Base-by-base conservation (phyloP, 2,113 vertebrate genomes). In the Pseudopipra pipra region DNA sequence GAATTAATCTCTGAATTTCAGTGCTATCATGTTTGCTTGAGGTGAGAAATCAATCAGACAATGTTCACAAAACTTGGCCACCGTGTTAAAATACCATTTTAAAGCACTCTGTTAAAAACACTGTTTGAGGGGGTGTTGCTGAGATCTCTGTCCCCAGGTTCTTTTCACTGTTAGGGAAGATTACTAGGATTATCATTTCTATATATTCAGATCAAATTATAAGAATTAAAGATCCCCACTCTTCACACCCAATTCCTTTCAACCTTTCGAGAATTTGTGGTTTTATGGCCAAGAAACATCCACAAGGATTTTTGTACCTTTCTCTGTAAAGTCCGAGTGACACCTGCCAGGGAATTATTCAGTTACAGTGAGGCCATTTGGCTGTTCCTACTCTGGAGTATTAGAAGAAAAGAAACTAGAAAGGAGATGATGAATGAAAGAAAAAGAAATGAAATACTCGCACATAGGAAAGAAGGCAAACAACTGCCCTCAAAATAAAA, bases 321-420 rank as follows among this genome's bases (percentile, higher is more conserved):
- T 47, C 33, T 43, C 31, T 83, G 67, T 71, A 31, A 14, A 63
- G 5, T n/a, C 39, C 43, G 27, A 67, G 49, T n/a, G 31, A 28
- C 21, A 80, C 7, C 22, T 67, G 28, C 17, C 39, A 76, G n/a
- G 8, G 15, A 67, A 22, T 55, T 90, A 58, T 33, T 27, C 43
- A 43, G 0, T 82, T 47, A 28, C 27, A 49, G 4, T 14, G 18
- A 0, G 0, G 30, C 31, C 8, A 37, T 83, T 88, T 52, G 10
- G 21, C 31, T 66, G 9, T 47, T 55, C 25, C 46, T 78, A 11
- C 30, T 71, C 51, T 63, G 73, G 10, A 77, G 67, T 74, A 74
- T 33, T 55, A 30, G 46, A 67, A 78, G 25, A 81, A 95, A 81
- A 51, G 27, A 13, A 73, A 65, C 7, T 8, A n/a, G n/a, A 66